Evolutionary conservation across 2,113 vertebrate genomes (phyloP).

Genomic region (Paramisgurnus dabryanus): DNA sequence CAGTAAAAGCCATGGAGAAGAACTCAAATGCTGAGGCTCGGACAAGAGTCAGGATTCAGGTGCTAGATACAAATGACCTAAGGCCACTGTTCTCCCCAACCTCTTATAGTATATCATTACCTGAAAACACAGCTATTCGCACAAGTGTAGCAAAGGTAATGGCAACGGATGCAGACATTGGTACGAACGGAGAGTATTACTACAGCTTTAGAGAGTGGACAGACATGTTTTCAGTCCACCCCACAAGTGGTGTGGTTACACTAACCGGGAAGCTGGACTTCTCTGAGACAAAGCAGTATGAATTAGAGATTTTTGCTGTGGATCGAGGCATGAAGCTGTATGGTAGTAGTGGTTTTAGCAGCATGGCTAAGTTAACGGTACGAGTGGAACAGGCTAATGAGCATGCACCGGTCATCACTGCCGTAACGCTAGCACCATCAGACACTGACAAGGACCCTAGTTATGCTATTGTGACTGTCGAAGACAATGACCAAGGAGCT

Average conservation of each 20-base stretch:
- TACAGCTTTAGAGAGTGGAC: slow-evolving; percentile 96
- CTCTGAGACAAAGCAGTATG: slow-evolving; percentile 81
- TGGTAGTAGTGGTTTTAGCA: slow-evolving; percentile 95
- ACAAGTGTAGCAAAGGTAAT: slow-evolving; percentile 90
- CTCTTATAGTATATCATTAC: slow-evolving; percentile 91
- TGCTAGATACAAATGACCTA: slow-evolving; percentile 96
- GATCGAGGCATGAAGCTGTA: slow-evolving; percentile 96
- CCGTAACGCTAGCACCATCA: slow-evolving; percentile 79
- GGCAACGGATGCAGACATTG: slow-evolving; percentile 95
- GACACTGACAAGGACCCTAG: slow-evolving; percentile 85
- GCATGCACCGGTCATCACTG: slow-evolving; percentile 84
- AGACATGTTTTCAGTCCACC: slow-evolving; percentile 94
- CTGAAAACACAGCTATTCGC: slow-evolving; percentile 89
- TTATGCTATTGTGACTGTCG: slow-evolving; percentile 86
- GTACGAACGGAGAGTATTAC: slow-evolving; percentile 98
- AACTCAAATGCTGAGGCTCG: slow-evolving; percentile 83
- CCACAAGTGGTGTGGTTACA: slow-evolving; percentile 88
- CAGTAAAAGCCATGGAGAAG: slow-evolving; percentile 90
- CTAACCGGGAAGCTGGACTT: slow-evolving; percentile 90
- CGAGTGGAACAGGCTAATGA: slow-evolving; percentile 91
- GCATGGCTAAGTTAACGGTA: slow-evolving; percentile 90
- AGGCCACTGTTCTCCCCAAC: slow-evolving; percentile 96
- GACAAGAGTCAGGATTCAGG: slow-evolving; percentile 84
- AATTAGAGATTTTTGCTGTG: slow-evolving; percentile 93
- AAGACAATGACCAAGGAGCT: slow-evolving; percentile 87